phyloP scores from a whole-genome alignment of 2,888 invertebrate species.

The Epistrophe eligans region DNA sequence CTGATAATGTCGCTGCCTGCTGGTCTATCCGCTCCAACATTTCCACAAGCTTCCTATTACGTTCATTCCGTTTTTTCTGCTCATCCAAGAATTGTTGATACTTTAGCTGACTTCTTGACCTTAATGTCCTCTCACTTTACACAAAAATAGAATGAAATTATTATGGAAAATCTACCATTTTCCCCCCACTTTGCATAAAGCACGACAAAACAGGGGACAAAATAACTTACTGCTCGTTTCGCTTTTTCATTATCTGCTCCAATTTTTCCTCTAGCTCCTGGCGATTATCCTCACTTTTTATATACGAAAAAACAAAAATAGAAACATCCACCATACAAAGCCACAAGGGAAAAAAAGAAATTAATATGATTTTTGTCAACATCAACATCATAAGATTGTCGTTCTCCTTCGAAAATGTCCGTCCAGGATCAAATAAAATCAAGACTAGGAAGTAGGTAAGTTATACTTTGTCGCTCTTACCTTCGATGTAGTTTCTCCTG shows the following conservation, averaged over 20 bases:
- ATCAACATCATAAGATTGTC: constrained; percentile 36
- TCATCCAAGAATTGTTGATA: constrained; percentile 85
- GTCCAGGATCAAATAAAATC: constrained; percentile 26
- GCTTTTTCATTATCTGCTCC: constrained; percentile 85
- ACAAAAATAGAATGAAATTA: constrained; percentile 56
- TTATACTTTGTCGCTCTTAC: constrained; percentile 76
- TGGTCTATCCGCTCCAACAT: constrained; percentile 86
- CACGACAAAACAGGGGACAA: constrained; percentile 24
- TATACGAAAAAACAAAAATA: constrained; percentile 42
- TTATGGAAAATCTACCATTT: constrained; percentile 49
- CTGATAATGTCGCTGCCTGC: constrained; percentile 85
- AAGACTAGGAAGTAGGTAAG: constrained; percentile 22
- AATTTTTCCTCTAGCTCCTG: constrained; percentile 85
- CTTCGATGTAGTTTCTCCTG: constrained; percentile 83
- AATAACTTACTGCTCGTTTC: constrained; percentile 85
- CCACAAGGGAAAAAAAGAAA: constrained; percentile 41
- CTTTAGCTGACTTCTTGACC: constrained; percentile 81
- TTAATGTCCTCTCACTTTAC: constrained; percentile 80
- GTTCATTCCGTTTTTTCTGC: constrained; percentile 85
- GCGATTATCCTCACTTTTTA: constrained; percentile 85
- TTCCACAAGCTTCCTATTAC: constrained; percentile 86
- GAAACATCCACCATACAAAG: constrained; percentile 38
- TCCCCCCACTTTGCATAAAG: constrained; percentile 46
- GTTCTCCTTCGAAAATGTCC: constrained; percentile 37
- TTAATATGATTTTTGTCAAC: constrained; percentile 66